Conservation (phyloP, 2,888 invertebrate species). For the Latrodectus hesperus region DNA sequence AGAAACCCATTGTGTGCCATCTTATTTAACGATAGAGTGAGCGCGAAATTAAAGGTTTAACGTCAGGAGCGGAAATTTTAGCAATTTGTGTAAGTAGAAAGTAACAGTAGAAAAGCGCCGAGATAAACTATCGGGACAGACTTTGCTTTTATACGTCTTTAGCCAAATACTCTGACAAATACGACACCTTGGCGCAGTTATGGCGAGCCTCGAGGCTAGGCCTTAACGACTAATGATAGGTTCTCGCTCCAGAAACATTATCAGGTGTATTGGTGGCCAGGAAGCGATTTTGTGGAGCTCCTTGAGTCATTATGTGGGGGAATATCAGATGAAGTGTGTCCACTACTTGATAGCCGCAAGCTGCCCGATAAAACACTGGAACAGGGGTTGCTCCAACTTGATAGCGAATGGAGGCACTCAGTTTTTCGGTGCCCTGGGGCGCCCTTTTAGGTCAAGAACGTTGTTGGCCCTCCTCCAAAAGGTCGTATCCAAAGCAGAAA, state of each 20-base stretch:
- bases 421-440: slow-evolving; percentile 38
- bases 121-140: slow-evolving; percentile 1
- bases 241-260: slow-evolving; percentile 37
- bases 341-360: slow-evolving; percentile 40
- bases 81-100: slow-evolving; percentile 64
- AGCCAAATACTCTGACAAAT: slow-evolving; percentile 37
- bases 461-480: slow-evolving; percentile 62
- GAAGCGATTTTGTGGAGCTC: slow-evolving; percentile 57
- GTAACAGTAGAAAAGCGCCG: slow-evolving; percentile 44
- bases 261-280: slow-evolving; percentile 48
- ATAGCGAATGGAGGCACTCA: slow-evolving; percentile 34
- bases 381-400: slow-evolving; percentile 8
- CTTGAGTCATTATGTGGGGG: slow-evolving; percentile 55
- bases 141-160: slow-evolving; percentile 29
- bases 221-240: slow-evolving; percentile 35
- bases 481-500: slow-evolving; percentile 57
- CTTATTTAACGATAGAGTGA: slow-evolving; percentile 47
- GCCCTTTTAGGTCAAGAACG: slow-evolving; percentile 56
- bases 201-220: slow-evolving; percentile 10
- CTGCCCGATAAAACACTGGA: slow-evolving; percentile 50
- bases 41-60: slow-evolving; percentile 48
- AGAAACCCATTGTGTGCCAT: slow-evolving; percentile 39
- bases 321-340: slow-evolving; percentile 42
- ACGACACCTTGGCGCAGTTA: slow-evolving; percentile 26
- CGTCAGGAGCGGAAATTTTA: slow-evolving; percentile 40